Conservation (phyloP, 92 coral and sea anemone genomes). For the Pocillopora meandrina region DNA sequence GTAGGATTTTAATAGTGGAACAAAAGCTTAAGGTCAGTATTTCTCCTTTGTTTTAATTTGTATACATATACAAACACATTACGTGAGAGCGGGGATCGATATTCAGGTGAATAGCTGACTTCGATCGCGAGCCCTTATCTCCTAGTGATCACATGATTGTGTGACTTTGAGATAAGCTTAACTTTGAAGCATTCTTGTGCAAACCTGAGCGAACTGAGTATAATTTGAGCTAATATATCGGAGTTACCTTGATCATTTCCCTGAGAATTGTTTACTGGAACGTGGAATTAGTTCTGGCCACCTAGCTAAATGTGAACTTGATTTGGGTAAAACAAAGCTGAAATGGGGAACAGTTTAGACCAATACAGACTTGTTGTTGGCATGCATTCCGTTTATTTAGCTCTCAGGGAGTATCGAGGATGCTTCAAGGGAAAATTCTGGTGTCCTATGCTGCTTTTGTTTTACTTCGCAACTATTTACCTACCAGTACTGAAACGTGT, state of each 20-base stretch:
- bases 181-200: conserved; percentile 2
- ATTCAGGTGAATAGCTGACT: conserved; percentile 33
- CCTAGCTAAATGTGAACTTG: conserved; percentile 2
- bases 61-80: conserved; percentile 10
- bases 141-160: conserved; percentile 13
- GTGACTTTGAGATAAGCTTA: conserved; percentile 1
- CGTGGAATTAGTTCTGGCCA: conserved; percentile 23
- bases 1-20: conserved; percentile 4
- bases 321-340: conserved; percentile 34
- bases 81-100: conserved; percentile 30
- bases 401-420: conserved; percentile 25
- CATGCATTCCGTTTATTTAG: conserved; percentile 15
- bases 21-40: conserved; percentile 9
- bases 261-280: conserved; percentile 21
- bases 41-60: conserved; percentile 34
- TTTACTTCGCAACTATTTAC: conserved; percentile 32
- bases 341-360: conserved; percentile 35
- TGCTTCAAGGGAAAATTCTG: conserved; percentile 26
- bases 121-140: conserved; percentile 35
- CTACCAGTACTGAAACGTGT: conserved; percentile 24
- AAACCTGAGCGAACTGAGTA: conserved; percentile 29
- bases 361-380: conserved; percentile 32
- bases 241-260: conserved; percentile 34
- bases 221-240: conserved; percentile 13
- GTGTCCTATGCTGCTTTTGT: conserved; percentile 38